Evolutionary conservation across 2,888 invertebrate genomes (phyloP).

Genomic region (Thera britannica): DNA sequence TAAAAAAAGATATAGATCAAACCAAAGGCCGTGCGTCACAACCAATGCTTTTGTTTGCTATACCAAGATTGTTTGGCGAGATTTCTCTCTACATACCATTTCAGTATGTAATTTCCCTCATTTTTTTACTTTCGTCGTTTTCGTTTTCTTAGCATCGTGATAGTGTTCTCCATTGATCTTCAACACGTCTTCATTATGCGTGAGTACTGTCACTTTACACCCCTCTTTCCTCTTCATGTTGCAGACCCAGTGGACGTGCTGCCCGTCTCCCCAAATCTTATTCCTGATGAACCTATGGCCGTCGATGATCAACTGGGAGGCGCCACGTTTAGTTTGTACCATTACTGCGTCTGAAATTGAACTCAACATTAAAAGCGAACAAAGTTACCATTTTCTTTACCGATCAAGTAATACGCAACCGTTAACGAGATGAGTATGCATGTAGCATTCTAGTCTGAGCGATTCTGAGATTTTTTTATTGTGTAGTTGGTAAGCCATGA

Average conservation of each 20-base stretch:
- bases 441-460: no score
- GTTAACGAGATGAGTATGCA: no score
- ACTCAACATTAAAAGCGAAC: not conserved
- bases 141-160: slow-evolving; percentile 32
- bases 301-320: slow-evolving; percentile 44
- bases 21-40: no score
- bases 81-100: no score
- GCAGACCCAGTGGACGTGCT: slow-evolving; percentile 38
- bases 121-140: slow-evolving; percentile 3
- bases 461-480: no score
- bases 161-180: slow-evolving; percentile 31
- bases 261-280: slow-evolving; percentile 43
- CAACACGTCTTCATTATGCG: slow-evolving; percentile 32
- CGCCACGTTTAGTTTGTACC: slow-evolving; percentile 45
- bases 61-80: no score
- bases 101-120: not conserved
- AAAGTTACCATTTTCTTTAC: not conserved
- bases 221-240: slow-evolving; percentile 28
- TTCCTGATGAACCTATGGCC: slow-evolving; percentile 43
- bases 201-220: slow-evolving; percentile 36
- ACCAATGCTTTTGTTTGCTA: no score
- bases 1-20: no score
- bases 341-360: slow-evolving; percentile 45
- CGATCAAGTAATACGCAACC: no score
- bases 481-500: no score